Percentiles rank a stretch among this genome's conserved stretches.
Conservation (phyloP, 2,888 invertebrate genomes). For the Boloria euphrosyne region DNA sequence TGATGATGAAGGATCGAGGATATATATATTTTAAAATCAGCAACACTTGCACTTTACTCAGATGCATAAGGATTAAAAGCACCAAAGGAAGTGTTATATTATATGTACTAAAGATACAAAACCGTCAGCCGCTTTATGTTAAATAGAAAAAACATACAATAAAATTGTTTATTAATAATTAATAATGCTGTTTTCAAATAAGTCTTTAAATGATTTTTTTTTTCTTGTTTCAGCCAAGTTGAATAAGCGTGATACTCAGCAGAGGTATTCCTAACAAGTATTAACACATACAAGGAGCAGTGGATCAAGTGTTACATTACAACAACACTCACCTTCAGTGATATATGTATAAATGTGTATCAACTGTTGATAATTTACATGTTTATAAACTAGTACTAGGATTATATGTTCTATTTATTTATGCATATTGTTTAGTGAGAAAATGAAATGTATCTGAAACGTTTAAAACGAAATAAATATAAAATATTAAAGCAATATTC, state of each 20-base stretch:
- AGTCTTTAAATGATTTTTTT: slow-evolving; percentile 17
- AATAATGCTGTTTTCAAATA: not conserved
- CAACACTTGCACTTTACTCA: too few species aligned
- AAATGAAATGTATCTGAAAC: slow-evolving; percentile 11
- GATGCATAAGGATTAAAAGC: too few species aligned
- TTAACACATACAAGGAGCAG: slow-evolving; percentile 59
- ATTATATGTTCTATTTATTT: slow-evolving; percentile 61
- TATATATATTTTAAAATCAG: not conserved
- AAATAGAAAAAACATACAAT: not conserved
- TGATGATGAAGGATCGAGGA: not conserved
- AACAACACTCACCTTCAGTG: slow-evolving; percentile 44
- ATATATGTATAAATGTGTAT: slow-evolving; percentile 56
- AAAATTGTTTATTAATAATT: not conserved
- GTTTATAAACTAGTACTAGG: slow-evolving; percentile 65
- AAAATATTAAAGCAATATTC: not conserved
- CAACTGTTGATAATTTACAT: slow-evolving; percentile 61
- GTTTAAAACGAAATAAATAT: slow-evolving; percentile 4
- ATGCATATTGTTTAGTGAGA: slow-evolving; percentile 47
- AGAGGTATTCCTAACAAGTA: slow-evolving; percentile 61
- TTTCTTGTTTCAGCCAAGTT: slow-evolving; percentile 66
- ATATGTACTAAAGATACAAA: too few species aligned
- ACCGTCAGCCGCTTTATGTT: too few species aligned
- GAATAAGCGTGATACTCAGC: slow-evolving; percentile 55
- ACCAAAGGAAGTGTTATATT: too few species aligned
- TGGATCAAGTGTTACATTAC: slow-evolving; percentile 45